Conservation (phyloP, 2,888 invertebrate genomes). For the Willowsia nigromaculata region DNA sequence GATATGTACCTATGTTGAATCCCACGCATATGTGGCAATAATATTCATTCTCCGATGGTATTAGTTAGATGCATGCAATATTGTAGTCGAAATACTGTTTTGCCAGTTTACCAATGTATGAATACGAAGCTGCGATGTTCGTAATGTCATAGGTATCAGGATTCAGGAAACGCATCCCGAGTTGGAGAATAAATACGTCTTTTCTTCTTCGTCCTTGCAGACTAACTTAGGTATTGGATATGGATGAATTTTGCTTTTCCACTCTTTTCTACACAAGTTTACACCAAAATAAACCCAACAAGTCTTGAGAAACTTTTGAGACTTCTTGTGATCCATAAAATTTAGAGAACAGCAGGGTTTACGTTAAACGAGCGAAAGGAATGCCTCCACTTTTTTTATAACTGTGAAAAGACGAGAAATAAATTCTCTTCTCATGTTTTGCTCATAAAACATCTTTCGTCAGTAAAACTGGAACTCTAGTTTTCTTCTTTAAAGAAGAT, state of each 20-base stretch:
- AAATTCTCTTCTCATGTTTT: slow-evolving; percentile 55
- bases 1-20: too few species aligned
- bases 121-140: background rate
- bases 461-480: slow-evolving; percentile 24
- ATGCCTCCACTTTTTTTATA: slow-evolving; percentile 40
- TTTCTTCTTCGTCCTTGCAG: background rate
- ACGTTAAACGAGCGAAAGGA: background rate
- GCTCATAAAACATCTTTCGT: slow-evolving; percentile 62
- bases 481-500: too few species aligned
- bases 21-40: too few species aligned
- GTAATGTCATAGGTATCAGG: background rate
- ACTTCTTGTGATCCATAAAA: slow-evolving; percentile 57
- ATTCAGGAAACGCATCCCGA: background rate
- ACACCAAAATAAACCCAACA: slow-evolving; percentile 54
- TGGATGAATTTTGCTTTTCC: background rate
- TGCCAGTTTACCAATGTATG: too few species aligned
- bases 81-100: too few species aligned
- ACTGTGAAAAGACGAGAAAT: slow-evolving; percentile 51
- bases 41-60: too few species aligned
- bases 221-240: background rate
- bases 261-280: slow-evolving; percentile 19
- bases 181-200: too few species aligned
- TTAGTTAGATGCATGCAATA: too few species aligned
- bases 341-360: background rate
- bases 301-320: slow-evolving; percentile 47